These are phyloP conservation scores for Liolophura sinensis DNA, from an alignment of 1,140 invertebrate genomes.

Conservation along the genomic window DNA sequence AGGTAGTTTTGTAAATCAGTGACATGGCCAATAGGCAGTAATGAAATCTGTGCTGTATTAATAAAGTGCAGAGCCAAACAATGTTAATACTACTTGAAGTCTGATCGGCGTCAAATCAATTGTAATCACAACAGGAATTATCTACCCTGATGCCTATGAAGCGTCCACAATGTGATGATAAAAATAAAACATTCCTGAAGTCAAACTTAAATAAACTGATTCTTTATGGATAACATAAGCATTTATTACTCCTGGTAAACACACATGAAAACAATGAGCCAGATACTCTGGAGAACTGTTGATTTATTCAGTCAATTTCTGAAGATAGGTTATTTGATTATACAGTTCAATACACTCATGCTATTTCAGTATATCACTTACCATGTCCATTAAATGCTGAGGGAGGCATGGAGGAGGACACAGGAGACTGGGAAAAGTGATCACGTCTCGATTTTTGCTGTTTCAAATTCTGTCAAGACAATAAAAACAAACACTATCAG, in stretches of 20 bases:
- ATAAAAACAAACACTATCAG: neutral
- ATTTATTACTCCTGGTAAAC: too few species aligned
- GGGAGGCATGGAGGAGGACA: conserved; percentile 73
- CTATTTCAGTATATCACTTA: conserved; percentile 18
- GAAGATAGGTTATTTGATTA: too few species aligned
- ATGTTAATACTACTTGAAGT: neutral
- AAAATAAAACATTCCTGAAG: too few species aligned
- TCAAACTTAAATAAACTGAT: too few species aligned
- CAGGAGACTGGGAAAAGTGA: conserved; percentile 80
- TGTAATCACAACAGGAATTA: neutral
- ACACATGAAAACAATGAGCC: too few species aligned
- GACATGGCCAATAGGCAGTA: too few species aligned
- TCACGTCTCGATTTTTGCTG: conserved; percentile 91
- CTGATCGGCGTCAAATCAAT: neutral
- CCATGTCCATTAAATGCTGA: conserved; percentile 68
- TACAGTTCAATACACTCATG: too few species aligned
- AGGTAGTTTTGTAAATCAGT: too few species aligned
- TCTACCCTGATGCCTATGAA: neutral
- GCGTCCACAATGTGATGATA: too few species aligned
- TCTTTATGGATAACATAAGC: too few species aligned
- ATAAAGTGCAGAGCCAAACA: neutral
- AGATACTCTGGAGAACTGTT: neutral
- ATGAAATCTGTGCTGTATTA: too few species aligned
- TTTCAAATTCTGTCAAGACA: conserved; percentile 80
- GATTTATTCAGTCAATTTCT: neutral